Evolutionary conservation across 2,797 vertebrate genomes (phyloP).

Genomic region (Thalassophryne amazonica): DNA sequence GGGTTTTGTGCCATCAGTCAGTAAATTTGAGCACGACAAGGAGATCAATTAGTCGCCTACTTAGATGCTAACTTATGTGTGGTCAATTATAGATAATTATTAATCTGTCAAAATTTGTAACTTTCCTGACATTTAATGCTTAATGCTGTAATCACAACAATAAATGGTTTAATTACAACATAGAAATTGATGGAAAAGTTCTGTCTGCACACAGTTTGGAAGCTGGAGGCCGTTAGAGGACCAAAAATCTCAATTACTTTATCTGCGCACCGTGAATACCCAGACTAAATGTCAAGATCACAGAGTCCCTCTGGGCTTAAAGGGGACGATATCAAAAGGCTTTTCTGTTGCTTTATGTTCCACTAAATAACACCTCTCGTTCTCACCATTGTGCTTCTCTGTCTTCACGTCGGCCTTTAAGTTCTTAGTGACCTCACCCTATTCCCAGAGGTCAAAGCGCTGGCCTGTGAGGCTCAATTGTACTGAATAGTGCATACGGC

Average conservation of each 20-base stretch:
- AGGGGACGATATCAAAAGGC: constrained; percentile 79
- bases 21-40: constrained; percentile 50
- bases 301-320: constrained; percentile 75
- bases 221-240: constrained; percentile 55
- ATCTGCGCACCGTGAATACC: constrained; percentile 74
- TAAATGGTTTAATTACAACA: constrained; percentile 39
- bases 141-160: constrained; percentile 47
- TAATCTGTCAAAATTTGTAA: constrained; percentile 55
- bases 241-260: constrained; percentile 73
- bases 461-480: constrained; percentile 51
- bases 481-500: constrained; percentile 49
- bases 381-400: constrained; percentile 69
- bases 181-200: constrained; percentile 42
- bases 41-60: constrained; percentile 62
- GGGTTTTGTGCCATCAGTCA: constrained; percentile 63
- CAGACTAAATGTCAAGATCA: constrained; percentile 85
- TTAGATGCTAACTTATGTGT: constrained; percentile 66
- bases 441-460: constrained; percentile 69
- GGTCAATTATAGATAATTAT: constrained; percentile 66
- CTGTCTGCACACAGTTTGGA: constrained; percentile 34
- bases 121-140: constrained; percentile 47
- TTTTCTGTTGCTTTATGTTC: constrained; percentile 75
- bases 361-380: constrained; percentile 77
- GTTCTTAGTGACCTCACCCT: constrained; percentile 69
- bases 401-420: constrained; percentile 72